Conservation (phyloP, 2,888 invertebrate genomes). For the Hirtodrosophila trivittata region DNA sequence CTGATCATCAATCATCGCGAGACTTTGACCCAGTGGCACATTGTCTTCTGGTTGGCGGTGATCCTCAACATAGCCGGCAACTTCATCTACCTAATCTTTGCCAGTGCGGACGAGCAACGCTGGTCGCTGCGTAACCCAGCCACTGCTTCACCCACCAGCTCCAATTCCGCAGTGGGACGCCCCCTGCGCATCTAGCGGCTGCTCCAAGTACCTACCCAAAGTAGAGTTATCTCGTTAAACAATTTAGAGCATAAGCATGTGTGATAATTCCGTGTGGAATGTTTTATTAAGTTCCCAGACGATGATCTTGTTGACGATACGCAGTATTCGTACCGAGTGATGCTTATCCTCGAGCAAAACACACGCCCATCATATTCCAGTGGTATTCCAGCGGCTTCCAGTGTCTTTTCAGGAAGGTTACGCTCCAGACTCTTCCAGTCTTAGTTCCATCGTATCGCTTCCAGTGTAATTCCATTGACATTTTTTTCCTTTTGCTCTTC, state of each 20-base stretch:
- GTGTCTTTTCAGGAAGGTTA: too few species aligned
- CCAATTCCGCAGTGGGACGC: constrained; percentile 3
- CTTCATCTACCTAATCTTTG: constrained; percentile 91
- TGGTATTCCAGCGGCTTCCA: constrained; percentile 2
- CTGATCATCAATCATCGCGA: constrained; percentile 86
- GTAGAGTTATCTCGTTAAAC: constrained; percentile 9
- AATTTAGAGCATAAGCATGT: constrained; percentile 58
- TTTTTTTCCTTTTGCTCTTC: too few species aligned
- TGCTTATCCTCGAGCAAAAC: constrained; percentile 13
- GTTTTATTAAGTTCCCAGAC: constrained; percentile 34
- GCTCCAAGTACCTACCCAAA: constrained; percentile 16
- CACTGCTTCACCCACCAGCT: neutral
- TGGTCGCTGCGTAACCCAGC: constrained; percentile 84
- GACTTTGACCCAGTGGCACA: constrained; percentile 81
- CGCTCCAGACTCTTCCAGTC: neutral
- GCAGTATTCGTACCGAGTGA: constrained; percentile 37
- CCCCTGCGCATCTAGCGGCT: constrained; percentile 40
- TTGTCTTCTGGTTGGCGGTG: constrained; percentile 92
- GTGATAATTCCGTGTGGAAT: constrained; percentile 67
- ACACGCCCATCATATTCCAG: constrained; percentile 7
- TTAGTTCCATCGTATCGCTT: too few species aligned
- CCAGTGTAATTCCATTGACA: too few species aligned
- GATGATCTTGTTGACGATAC: constrained; percentile 4
- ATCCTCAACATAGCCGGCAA: constrained; percentile 90
- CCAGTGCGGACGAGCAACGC: constrained; percentile 90